Evolutionary conservation across 1,140 invertebrate genomes (phyloP).

Genomic region (Heliconius congener): DNA sequence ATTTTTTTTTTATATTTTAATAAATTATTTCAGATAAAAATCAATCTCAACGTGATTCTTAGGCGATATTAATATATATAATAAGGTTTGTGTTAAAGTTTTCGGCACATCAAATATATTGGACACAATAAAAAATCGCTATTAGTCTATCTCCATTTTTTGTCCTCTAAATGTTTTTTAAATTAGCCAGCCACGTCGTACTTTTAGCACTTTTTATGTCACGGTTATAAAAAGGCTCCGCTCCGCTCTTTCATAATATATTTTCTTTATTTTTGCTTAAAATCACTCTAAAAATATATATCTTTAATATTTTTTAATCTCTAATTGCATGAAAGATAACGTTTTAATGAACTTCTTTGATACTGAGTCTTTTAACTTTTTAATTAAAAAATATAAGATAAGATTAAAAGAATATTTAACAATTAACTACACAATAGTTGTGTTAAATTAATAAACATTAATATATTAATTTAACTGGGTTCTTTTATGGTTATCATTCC

Average conservation of each 20-base stretch:
- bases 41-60: too few species aligned
- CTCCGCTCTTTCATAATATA: background rate
- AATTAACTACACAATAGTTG: background rate
- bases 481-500: too few species aligned
- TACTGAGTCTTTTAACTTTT: background rate
- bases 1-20: background rate
- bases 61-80: too few species aligned
- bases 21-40: background rate
- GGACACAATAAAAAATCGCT: too few species aligned
- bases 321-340: constrained; percentile 1
- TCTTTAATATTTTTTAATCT: too few species aligned
- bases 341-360: background rate
- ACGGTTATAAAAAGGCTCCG: background rate
- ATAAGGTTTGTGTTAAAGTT: too few species aligned
- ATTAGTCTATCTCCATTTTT: background rate
- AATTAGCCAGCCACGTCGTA: background rate
- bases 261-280: background rate
- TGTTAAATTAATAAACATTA: too few species aligned
- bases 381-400: background rate
- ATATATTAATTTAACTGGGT: too few species aligned
- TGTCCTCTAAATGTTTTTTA: background rate
- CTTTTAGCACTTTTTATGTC: background rate
- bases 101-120: too few species aligned
- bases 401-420: background rate
- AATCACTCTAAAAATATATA: background rate